Evolutionary conservation across 2,797 vertebrate genomes (phyloP).

Genomic region (Sebastes minor): DNA sequence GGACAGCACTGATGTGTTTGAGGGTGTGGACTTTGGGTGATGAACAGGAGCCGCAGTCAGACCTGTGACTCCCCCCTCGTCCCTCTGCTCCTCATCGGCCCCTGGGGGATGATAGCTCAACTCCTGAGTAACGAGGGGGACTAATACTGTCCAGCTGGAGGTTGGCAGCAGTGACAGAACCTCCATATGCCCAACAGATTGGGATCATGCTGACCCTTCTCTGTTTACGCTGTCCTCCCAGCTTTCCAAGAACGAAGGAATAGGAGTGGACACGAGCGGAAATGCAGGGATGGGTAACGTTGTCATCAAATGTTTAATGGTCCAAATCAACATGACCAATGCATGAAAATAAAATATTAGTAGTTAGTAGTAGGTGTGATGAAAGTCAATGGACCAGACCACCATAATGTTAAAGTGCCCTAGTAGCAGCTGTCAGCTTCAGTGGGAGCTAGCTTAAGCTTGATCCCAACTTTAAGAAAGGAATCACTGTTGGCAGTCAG

Average conservation of each 20-base stretch:
- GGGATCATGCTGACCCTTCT: slow-evolving; percentile 43
- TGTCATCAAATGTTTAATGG: not conserved
- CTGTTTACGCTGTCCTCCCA: slow-evolving; percentile 5
- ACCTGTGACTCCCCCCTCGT: slow-evolving; percentile 21
- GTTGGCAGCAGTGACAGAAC: slow-evolving; percentile 50
- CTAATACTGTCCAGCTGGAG: slow-evolving; percentile 76
- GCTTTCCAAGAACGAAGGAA: slow-evolving; percentile 12
- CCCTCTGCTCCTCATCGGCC: slow-evolving; percentile 51
- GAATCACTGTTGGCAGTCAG: not conserved
- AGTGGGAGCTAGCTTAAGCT: not conserved
- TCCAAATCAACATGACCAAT: not conserved
- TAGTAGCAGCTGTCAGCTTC: not conserved
- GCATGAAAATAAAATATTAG: not conserved
- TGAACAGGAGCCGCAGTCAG: slow-evolving; percentile 62
- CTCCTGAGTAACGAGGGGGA: slow-evolving; percentile 41
- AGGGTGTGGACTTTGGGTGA: slow-evolving; percentile 23
- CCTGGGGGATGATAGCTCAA: slow-evolving; percentile 62
- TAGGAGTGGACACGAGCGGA: not conserved
- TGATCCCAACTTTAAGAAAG: not conserved
- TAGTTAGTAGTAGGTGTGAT: not conserved
- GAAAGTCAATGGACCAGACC: not conserved
- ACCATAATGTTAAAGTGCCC: not conserved
- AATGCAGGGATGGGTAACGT: not conserved
- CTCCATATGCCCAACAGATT: slow-evolving; percentile 71
- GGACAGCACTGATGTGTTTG: slow-evolving; percentile 45